Evolutionary conservation across 2,888 invertebrate species (phyloP), one percentile per base, ranked within the genome.

Genomic region (Schizotus pectinicornis): DNA sequence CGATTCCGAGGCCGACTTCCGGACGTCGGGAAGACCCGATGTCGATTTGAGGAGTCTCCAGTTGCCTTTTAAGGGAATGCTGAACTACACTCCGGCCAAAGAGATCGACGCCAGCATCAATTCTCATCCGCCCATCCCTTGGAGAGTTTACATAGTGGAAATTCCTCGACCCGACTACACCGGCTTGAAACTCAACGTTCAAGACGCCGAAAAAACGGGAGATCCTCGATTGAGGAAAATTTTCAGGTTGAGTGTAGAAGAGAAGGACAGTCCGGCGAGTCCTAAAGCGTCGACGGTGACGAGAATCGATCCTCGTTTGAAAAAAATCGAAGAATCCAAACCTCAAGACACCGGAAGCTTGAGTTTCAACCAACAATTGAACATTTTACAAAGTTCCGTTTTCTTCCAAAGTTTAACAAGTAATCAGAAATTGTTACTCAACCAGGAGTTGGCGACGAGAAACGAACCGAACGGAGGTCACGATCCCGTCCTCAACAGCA

Each of bases 91-190:
- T 8, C 92, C 94, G 0, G 93, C 93, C 22, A 90, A 89, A 0
- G 94, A 94, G 81, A 93, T 94, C 60, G 91, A 93, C 73, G 94
- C 90, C 6, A 91, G 91, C 34, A 84, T 91, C 39, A 87, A 87
- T 48, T 89, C 90, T 37, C 93, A 94, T 75, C 86, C 87, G 0
- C 89, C 90, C 0, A 87, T 94, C 48, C 68, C 80, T 0, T 94
- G 89, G 82, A 87, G 86, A 75, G 75, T 84, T 8, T 65, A 77
- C 37, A 71, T 80, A 8, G 78, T 91, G 51, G 86, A 88, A 54
- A 86, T 92, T 70, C 89, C 90, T 0, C 83, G 88, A 35, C 89
- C 91, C 0, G 89, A 90, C 74, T 92, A 91, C 73, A 87, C 86
- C 0, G 89, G 90, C 60, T 83, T 92, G 48, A 88, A 88, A 69